Base-by-base conservation (phyloP, 2,797 vertebrate species). In the Acrossocheilus fasciatus region DNA sequence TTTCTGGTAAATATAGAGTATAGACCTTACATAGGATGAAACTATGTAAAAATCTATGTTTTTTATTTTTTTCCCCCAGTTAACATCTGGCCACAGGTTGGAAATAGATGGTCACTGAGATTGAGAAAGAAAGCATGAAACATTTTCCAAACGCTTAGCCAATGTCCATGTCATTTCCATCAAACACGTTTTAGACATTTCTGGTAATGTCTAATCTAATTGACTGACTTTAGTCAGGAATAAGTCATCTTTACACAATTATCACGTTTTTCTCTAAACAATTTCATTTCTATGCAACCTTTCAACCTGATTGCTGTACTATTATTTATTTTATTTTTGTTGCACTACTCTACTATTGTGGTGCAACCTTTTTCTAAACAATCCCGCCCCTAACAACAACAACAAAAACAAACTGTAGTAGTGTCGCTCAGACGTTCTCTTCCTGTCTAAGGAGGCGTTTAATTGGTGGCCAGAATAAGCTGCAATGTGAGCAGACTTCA, bases 361-460 rank as follows among this genome's bases (percentile, higher is more conserved):
- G 11, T 17, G 52, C 50, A 54, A 8, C 12, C 34, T 23, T 36
- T 76, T 54, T 54, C 18, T 14, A 14, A 18, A 76, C 54, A 14
- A 54, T 34, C 2, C 47, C 3, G 2, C 50, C 26, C 17, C 50
- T 74, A 76, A 54, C 30, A 54, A 54, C 23, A 41, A 26, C 26
- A 26, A 26, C 26, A 7, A 39, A 39, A 39, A 17, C 30, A 26
- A 62, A 30, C n/a, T 10, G 36, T 41, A 14, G 52, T 26, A 4
- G 11, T 6, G 36, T 78, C 12, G 4, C 1, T 47, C 23, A 73
- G 43, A 45, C 7, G 14, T 36, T 79, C n/a, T 79, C 15, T 62
- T 79, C n/a, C 77, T 62, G 57, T 62, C 8, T 26, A 43, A 78
- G 76, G 8, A 41, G 77, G 77, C 57, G 41, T 80, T 80, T 50